Evolutionary conservation across 1,140 invertebrate species (phyloP), one percentile per base, ranked within the genome.

Genomic region (Diachasma alloeum): DNA sequence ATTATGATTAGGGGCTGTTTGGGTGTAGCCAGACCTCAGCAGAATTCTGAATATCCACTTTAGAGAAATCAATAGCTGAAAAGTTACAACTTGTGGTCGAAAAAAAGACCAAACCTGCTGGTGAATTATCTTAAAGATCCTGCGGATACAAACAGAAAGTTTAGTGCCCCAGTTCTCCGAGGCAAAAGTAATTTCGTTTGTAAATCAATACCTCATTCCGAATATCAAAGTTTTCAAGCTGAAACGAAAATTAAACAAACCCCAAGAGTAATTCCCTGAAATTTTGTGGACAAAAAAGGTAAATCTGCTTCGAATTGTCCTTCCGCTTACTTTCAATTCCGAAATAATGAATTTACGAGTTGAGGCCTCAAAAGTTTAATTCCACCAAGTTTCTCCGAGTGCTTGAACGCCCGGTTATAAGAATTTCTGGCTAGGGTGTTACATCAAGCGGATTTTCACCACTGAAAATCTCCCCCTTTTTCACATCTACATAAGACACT

Each of bases 321-420:
- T n/a, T 36, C 3, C 72, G 4, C 19, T 74, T 53, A 53, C 59
- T 74, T 26, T 46, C 22, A 46, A n/a, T n/a, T 17, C 19, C 24
- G 22, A 72, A 67, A 37, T 67, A 74, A 74, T 74, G 39, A 74
- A 67, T 44, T 67, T 67, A 74, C 66, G 37, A 74, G 42, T 42
- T 44, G 36, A 42, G 66, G 37, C 72, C 36, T 67, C 59, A 13
- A 46, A 31, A 74, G 37, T 67, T 74, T 74, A 44, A 67, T 74
- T 74, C 31, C 19, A 42, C n/a, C 31, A 66, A 74, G 48, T 74
- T 74, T 63, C 31, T 36, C 19, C 53, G n/a, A 66, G 11, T 17
- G 13, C 56, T 17, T 66, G 53, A 37, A 2, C 46, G 26, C 44
- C 5, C 44, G 31, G 48, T 59, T 73, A 73, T 59, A 37, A 56